Percentiles rank a stretch among this genome's conserved stretches.
Conservation (phyloP, 1,140 invertebrate genomes). For the Metopolophium dirhodum region DNA sequence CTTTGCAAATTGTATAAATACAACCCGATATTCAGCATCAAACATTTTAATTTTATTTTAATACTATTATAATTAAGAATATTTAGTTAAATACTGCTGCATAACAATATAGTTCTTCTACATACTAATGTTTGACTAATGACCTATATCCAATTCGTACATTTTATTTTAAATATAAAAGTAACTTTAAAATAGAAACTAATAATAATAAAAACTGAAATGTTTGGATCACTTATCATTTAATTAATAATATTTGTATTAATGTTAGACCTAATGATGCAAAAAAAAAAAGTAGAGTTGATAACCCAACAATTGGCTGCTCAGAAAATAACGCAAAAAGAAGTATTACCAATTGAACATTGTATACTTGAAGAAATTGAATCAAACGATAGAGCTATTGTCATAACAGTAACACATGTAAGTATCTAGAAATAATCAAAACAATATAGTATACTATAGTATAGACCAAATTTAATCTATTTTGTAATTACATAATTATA, state of each 20-base stretch:
- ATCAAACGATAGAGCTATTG: neutral
- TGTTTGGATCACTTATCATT: neutral
- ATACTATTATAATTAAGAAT: neutral
- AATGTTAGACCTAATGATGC: neutral
- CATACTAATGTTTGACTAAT: too few relatives aligned
- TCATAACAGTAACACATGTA: neutral
- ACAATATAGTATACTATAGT: neutral
- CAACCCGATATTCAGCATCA: too few relatives aligned
- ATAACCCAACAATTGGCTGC: neutral
- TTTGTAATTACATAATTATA: neutral
- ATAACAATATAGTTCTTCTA: neutral
- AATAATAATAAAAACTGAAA: neutral
- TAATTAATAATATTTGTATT: neutral
- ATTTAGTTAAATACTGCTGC: neutral
- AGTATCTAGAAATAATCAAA: neutral
- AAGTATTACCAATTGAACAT: constrained; percentile 6
- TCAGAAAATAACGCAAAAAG: neutral
- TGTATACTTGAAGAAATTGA: constrained; percentile 35
- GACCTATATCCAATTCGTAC: neutral
- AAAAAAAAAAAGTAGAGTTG: constrained; percentile 24
- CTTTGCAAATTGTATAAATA: neutral
- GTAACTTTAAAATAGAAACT: neutral
- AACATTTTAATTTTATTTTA: too few relatives aligned
- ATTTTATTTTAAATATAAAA: neutral
- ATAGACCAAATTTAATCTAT: neutral